A percentile compares a stretch with the other conserved stretches of the same genome.
Evolutionary conservation across 2,888 invertebrate genomes (phyloP).

Genomic region (Subacronicta megacephala): DNA sequence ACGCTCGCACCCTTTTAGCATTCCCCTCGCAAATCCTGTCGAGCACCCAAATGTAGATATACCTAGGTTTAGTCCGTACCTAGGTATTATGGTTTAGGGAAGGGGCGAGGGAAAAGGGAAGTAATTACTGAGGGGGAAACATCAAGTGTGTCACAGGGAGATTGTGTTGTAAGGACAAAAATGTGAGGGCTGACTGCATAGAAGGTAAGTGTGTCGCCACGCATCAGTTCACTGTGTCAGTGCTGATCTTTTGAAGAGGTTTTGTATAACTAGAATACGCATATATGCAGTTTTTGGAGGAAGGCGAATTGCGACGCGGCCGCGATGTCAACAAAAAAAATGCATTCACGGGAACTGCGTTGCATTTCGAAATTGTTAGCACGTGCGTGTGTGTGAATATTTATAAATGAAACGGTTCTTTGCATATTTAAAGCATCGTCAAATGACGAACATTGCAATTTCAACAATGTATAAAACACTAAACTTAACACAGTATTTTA

Average conservation of each 20-base stretch:
- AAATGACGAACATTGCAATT: slow-evolving; percentile 4
- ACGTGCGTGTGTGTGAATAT: slow-evolving; percentile 36
- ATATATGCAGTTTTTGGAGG: slow-evolving; percentile 56
- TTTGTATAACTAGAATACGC: slow-evolving; percentile 53
- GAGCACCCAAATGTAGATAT: slow-evolving; percentile 76
- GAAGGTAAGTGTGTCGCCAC: slow-evolving; percentile 86
- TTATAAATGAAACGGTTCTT: slow-evolving; percentile 29
- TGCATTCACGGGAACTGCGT: slow-evolving; percentile 11
- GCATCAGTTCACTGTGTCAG: slow-evolving; percentile 89
- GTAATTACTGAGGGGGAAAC: slow-evolving; percentile 84
- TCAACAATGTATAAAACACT: background rate
- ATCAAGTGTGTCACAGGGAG: slow-evolving; percentile 88
- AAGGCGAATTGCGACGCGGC: slow-evolving; percentile 7
- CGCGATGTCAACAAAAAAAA: slow-evolving; percentile 24
- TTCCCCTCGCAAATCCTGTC: slow-evolving; percentile 85
- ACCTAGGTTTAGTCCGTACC: slow-evolving; percentile 75
- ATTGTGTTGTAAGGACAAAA: slow-evolving; percentile 87
- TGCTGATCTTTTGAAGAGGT: slow-evolving; percentile 82
- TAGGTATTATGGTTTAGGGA: slow-evolving; percentile 75
- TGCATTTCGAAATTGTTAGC: slow-evolving; percentile 25
- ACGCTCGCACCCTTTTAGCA: slow-evolving; percentile 82
- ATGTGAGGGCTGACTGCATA: slow-evolving; percentile 81
- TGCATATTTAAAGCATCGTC: slow-evolving; percentile 11
- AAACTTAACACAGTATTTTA: too few relatives aligned
- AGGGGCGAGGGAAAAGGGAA: slow-evolving; percentile 75